Evolutionary conservation across 2,113 vertebrate species (phyloP).

Genomic region (Fregetta grallaria): DNA sequence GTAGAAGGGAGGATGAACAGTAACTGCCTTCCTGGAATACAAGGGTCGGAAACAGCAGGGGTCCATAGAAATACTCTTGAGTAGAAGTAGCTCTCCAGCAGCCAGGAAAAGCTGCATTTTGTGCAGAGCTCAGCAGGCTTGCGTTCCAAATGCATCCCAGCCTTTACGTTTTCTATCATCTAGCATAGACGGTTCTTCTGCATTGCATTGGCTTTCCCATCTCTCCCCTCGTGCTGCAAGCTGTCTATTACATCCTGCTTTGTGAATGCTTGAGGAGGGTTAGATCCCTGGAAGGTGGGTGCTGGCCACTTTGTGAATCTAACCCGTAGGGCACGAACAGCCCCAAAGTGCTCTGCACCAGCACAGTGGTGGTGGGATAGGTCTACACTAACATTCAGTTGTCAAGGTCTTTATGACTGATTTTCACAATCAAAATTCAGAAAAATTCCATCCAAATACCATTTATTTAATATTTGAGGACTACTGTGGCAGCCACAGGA

Average conservation of each 20-base stretch:
- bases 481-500: not conserved
- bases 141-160: not conserved
- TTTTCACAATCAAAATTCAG: not conserved
- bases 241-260: not conserved
- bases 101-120: not conserved
- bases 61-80: not conserved
- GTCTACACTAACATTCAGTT: not conserved
- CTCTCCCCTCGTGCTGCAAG: not conserved
- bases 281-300: not conserved
- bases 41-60: not conserved
- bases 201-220: not conserved
- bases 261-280: not conserved
- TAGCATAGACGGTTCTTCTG: not conserved
- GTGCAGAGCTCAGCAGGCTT: not conserved
- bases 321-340: not conserved
- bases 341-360: not conserved
- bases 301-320: not conserved
- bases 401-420: not conserved
- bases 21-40: not conserved
- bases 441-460: not conserved
- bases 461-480: not conserved
- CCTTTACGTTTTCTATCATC: not conserved
- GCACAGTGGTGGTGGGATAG: not conserved
- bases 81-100: not conserved
- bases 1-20: not conserved